Evolutionary conservation across 2,113 vertebrate genomes (phyloP).

Genomic region (Phalacrocorax pelagicus): DNA sequence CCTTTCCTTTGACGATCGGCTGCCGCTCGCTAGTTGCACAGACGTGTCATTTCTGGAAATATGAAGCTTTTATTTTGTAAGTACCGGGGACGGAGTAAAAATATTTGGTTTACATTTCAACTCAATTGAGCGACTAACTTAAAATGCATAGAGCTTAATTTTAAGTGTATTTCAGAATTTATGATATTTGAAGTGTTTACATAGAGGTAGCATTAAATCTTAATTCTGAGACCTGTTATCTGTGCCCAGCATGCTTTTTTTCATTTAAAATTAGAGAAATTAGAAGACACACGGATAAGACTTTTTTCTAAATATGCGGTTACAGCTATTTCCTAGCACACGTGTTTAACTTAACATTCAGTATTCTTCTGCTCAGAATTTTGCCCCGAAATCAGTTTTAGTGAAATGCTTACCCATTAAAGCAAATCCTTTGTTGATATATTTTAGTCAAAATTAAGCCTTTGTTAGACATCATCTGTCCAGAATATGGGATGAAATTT

Average conservation of each 20-base stretch:
- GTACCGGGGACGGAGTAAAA: neutral
- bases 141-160: neutral
- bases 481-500: neutral
- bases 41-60: neutral
- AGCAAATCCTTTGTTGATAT: neutral
- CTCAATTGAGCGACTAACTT: neutral
- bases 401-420: neutral
- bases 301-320: neutral
- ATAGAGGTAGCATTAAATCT: neutral
- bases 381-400: neutral
- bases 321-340: neutral
- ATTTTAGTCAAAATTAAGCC: neutral
- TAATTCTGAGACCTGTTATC: neutral
- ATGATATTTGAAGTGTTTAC: neutral
- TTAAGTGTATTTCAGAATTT: neutral
- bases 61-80: neutral
- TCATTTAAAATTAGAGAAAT: neutral
- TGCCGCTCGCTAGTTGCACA: neutral
- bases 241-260: neutral
- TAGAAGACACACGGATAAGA: rapidly evolving
- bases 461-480: neutral
- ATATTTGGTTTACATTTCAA: neutral
- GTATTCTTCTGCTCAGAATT: neutral
- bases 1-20: neutral
- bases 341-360: rapidly evolving